A percentile compares a stretch with the other conserved stretches of the same genome.
Conservation (phyloP, 2,113 vertebrate species). For the Xiphophorus couchianus region DNA sequence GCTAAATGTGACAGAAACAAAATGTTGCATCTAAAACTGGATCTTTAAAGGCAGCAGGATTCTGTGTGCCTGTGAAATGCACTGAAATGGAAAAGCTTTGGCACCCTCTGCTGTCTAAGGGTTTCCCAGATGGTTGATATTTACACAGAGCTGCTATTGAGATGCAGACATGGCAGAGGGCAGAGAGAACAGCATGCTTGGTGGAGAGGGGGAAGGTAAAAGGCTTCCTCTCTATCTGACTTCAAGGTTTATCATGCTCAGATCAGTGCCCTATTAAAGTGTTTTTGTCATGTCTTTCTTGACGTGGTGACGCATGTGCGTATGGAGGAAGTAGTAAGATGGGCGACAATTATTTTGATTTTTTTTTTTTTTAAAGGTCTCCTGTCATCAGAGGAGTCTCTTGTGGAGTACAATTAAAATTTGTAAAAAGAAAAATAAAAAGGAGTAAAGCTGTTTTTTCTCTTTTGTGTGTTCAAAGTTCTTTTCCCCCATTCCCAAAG, state of each 20-base stretch:
- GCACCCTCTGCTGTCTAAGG: slow-evolving; percentile 85
- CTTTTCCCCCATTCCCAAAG: slow-evolving; percentile 45
- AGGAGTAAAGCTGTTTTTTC: slow-evolving; percentile 6
- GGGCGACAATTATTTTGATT: slow-evolving; percentile 1
- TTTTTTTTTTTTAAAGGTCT: slow-evolving; percentile 11
- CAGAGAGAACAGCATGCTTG: slow-evolving; percentile 31
- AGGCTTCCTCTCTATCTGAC: slow-evolving; percentile 19
- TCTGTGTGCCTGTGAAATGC: slow-evolving; percentile 32
- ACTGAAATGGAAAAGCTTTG: slow-evolving; percentile 81
- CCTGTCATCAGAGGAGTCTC: slow-evolving; percentile 15
- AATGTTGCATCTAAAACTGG: slow-evolving; percentile 28
- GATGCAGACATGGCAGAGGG: slow-evolving; percentile 47
- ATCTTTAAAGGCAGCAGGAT: slow-evolving; percentile 41
- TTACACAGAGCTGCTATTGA: slow-evolving; percentile 53
- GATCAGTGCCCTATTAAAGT: slow-evolving; percentile 7
- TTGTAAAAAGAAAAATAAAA: background rate
- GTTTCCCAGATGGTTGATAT: slow-evolving; percentile 68
- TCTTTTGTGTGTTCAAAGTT: slow-evolving; percentile 22
- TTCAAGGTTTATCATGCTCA: slow-evolving; percentile 20
- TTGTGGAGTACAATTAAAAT: background rate
- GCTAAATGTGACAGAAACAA: slow-evolving; percentile 38
- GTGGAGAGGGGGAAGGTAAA: slow-evolving; percentile 27
- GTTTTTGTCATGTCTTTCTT: slow-evolving; percentile 14
- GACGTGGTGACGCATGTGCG: background rate
- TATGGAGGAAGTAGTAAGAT: background rate